These are phyloP conservation scores for Pitta sordida DNA, from an alignment of 2,113 vertebrate genomes.

Conservation along the genomic window DNA sequence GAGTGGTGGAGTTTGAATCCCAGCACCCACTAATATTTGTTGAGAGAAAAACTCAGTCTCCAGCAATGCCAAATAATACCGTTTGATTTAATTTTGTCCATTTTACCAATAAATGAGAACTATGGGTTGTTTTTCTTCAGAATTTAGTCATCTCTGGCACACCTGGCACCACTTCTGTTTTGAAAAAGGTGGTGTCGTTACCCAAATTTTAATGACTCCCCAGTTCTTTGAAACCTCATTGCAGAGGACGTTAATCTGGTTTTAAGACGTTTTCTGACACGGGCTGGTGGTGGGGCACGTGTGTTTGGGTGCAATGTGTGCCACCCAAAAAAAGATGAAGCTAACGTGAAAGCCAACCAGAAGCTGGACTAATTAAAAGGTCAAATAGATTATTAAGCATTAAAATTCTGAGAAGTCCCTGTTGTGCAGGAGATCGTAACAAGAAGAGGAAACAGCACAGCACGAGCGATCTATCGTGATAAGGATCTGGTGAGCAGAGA, in stretches of 20 bases:
- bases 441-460: conserved; percentile 70
- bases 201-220: conserved; percentile 25
- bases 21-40: not conserved
- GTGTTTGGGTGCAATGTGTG: not conserved
- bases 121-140: conserved; percentile 35
- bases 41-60: not conserved
- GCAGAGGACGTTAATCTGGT: not conserved
- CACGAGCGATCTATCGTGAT: conserved; percentile 60
- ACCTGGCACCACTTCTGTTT: conserved; percentile 58
- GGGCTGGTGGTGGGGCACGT: not conserved
- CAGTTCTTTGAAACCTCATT: conserved; percentile 63
- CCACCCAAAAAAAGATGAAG: not conserved
- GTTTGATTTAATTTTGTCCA: not conserved
- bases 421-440: conserved; percentile 58
- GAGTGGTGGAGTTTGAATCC: not conserved
- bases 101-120: not conserved
- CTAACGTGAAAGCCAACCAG: not conserved
- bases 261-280: not conserved
- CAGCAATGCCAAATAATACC: not conserved
- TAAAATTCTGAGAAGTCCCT: conserved; percentile 67
- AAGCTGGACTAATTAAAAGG: conserved; percentile 47
- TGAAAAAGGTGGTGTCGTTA: conserved; percentile 41
- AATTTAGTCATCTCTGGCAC: conserved; percentile 57
- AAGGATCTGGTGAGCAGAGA: conserved; percentile 66
- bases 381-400: conserved; percentile 55